Evolutionary conservation across 23 tunicate species (phyloP).

Genomic region (Pegea sp.): DNA sequence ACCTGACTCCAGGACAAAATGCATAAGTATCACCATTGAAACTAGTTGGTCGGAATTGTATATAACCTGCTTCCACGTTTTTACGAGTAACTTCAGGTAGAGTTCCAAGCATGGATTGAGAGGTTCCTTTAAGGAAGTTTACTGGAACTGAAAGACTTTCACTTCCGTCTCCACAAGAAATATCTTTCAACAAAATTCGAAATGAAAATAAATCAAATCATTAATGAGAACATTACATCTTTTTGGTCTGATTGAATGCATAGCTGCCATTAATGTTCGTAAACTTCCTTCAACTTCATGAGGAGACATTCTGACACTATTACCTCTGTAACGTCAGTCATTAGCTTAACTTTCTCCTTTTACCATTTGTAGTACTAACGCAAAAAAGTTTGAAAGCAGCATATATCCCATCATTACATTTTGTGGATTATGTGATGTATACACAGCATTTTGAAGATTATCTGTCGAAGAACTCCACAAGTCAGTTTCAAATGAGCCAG

Average conservation of each 20-base stretch:
- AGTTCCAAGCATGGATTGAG: conserved; percentile 1
- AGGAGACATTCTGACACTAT: no score
- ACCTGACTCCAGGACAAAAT: conserved; percentile 31
- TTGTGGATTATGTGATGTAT: conserved; percentile 1
- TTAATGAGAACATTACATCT: no score
- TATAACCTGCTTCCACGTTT: conserved; percentile 6
- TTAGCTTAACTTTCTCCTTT: no score
- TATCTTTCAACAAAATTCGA: no score
- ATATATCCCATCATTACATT: conserved; percentile 19
- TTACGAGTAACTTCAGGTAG: conserved; percentile 2
- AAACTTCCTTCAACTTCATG: no score
- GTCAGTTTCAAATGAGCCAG: conserved; percentile 1
- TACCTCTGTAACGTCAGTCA: no score
- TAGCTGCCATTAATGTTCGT: no score
- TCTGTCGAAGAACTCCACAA: conserved; percentile 27
- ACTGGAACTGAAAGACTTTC: conserved; percentile 29
- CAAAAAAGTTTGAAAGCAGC: conserved; percentile 14
- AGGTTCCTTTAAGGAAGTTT: conserved; percentile 2
- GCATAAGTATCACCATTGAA: conserved; percentile 10
- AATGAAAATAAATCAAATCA: no score
- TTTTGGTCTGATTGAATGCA: no score
- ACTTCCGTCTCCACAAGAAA: conserved; percentile 8
- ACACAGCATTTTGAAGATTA: conserved; percentile 3
- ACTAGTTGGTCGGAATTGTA: conserved; percentile 15
- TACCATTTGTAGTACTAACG: no score